A percentile compares a stretch with the other conserved stretches of the same genome.
phyloP scores from a whole-genome alignment of 2,797 vertebrate genomes.

The Eremophila alpestris region DNA sequence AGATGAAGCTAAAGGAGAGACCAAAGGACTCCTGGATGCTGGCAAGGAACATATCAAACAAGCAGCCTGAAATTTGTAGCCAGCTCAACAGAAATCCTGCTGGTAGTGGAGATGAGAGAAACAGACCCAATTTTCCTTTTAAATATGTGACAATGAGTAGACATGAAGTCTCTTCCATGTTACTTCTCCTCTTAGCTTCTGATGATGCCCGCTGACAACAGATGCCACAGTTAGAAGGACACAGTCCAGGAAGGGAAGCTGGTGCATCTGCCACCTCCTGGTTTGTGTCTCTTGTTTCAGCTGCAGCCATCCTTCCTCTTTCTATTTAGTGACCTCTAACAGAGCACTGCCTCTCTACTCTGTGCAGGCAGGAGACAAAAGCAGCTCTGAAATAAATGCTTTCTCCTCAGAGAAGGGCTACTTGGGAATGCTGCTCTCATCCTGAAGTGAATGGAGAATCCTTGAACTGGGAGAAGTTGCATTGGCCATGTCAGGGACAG shows the following conservation, averaged over 20 bases:
- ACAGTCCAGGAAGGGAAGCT: neutral
- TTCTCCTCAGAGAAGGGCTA: neutral
- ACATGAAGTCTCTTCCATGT: neutral
- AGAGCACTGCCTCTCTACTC: neutral
- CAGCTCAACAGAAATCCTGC: neutral
- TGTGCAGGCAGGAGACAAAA: neutral
- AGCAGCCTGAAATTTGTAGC: neutral
- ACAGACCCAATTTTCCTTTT: neutral
- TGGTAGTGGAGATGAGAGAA: neutral
- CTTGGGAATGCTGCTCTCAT: neutral
- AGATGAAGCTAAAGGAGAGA: neutral
- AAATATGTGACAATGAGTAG: neutral
- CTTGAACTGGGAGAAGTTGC: neutral
- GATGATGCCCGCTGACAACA: neutral
- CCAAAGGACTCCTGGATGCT: neutral
- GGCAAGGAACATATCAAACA: neutral
- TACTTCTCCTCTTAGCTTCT: neutral
- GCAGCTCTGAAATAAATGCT: neutral
- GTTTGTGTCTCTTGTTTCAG: neutral
- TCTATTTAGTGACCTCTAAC: neutral
- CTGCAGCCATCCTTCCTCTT: neutral
- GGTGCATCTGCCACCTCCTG: neutral
- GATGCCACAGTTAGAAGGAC: neutral
- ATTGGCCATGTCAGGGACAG: neutral
- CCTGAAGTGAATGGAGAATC: neutral